Evolutionary conservation across 2,113 vertebrate species (phyloP), one percentile per base, ranked within the genome.

Genomic region (Pelecanus crispus): DNA sequence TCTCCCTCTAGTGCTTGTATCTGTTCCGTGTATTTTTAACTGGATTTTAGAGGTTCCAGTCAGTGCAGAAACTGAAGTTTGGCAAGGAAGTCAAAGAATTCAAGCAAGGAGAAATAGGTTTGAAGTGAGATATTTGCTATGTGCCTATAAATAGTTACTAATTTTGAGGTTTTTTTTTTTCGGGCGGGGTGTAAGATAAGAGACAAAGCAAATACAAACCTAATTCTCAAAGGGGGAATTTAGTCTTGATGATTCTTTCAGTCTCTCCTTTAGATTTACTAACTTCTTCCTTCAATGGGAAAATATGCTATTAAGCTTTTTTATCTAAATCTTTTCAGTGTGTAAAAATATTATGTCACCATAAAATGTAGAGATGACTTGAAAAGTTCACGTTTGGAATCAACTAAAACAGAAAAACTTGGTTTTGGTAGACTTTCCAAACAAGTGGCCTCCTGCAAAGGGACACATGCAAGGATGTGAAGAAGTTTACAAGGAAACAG

Each of bases 1-100:
- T 93, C 96, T 96, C 96, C 93, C 94, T 82, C 95, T 96, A 93
- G 86, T 90, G 95, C 40, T 34, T 53, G 24, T n/a, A 72, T 49
- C 36, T 49, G 44, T 49, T 68, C 77, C 17, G 22, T 29, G 22
- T 44, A 45, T 28, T 74, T 81, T 71, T 31, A 71, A 67, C 9
- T 19, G 29, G 17, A 53, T 87, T 85, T 79, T 62, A 67, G 50
- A 79, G 22, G 19, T 71, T 74, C 17, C n/a, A 58, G 28, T 49
- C 67, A 81, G 49, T 8, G 24, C 16, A 81, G 55, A 91, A 77
- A 68, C 10, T 13, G 10, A 36, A 40, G 32, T 49, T 65, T 70
- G 24, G 22, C 28, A 81, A 72, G 38, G 52, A 53, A 84, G 13
- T 14, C 36, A 83, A 59, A 80, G 44, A 67, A 82, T 26, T 63